Base-by-base conservation (phyloP, 1,140 invertebrate genomes). In the Goniozus legneri region DNA sequence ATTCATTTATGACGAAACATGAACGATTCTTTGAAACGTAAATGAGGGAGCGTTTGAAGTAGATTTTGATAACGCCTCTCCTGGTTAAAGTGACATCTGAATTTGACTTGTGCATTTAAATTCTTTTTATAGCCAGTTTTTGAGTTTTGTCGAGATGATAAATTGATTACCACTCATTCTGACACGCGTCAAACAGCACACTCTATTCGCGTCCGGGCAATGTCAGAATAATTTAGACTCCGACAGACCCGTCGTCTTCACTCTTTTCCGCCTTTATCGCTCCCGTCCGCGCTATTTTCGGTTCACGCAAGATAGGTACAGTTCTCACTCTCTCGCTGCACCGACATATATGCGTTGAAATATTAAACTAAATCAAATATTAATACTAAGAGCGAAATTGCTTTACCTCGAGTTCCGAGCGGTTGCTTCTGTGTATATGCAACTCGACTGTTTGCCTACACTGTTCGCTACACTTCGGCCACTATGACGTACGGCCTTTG, bases 291-390 rank as follows among this genome's bases (percentile, higher is more conserved):
- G 39, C 20, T 15, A 14, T 15, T 41, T 16, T 30, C 20, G 14
- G 20, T 22, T 42, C 39, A 20, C 47, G 12, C 32, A 45, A 32
- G 14, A 24, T 34, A 34, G 6, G n/a, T 16, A 14, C 31, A 18
- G 13, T 30, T 40, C 15, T 47, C 14, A 22, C 10, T 31, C n/a
- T 20, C 19, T 30, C 36, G 21, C 32, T 15, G 20, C 19, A 13
- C 32, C 21, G 24, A 27, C 4, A 4, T 27, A 6, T 10, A 10
- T 22, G 6, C 2, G 10, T 12, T 48, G 30, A 37, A 42, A 41
- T 48, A 48, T 48, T 48, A 48, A 48, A 27, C 7, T 18, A 20
- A 24, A 48, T 48, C 20, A 48, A 48, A 34, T 48, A 48, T 48
- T 48, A 34, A 48, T 16, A 12, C 27, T 20, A 13, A 30, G 33